Evolutionary conservation across 2,797 vertebrate genomes (phyloP).

Genomic region (Peromyscus attwateri): DNA sequence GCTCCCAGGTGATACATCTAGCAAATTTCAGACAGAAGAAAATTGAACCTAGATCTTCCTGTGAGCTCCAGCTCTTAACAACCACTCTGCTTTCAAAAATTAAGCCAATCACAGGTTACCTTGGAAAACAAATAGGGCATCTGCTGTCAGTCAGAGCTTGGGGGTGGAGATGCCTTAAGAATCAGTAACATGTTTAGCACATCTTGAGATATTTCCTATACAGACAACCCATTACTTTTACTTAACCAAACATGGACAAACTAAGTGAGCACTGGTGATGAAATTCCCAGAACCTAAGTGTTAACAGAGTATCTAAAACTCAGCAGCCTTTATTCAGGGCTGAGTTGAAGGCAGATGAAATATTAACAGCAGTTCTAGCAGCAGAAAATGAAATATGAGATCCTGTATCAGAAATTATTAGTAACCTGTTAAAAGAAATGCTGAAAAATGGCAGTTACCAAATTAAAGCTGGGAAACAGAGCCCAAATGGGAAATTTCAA

Average conservation of each 20-base stretch:
- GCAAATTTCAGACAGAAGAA: conserved; percentile 17
- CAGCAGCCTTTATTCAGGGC: conserved; percentile 74
- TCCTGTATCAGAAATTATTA: conserved; percentile 89
- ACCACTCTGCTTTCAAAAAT: background rate
- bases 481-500: conserved; percentile 89
- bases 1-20: background rate
- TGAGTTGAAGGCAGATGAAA: conserved; percentile 88
- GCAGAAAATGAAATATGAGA: conserved; percentile 88
- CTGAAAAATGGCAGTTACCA: conserved; percentile 88
- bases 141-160: conserved; percentile 53
- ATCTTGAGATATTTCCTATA: conserved; percentile 71
- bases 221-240: conserved; percentile 76
- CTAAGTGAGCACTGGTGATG: conserved; percentile 75
- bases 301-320: conserved; percentile 80
- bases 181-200: conserved; percentile 55
- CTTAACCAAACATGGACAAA: conserved; percentile 80
- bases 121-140: conserved; percentile 7
- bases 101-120: conserved; percentile 1
- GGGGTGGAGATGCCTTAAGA: background rate
- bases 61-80: conserved; percentile 23
- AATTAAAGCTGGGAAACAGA: conserved; percentile 89
- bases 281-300: conserved; percentile 75
- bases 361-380: conserved; percentile 87
- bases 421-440: conserved; percentile 89
- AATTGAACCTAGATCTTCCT: conserved; percentile 37